Conservation (phyloP, 2,113 vertebrate genomes). For the Casuarius casuarius region DNA sequence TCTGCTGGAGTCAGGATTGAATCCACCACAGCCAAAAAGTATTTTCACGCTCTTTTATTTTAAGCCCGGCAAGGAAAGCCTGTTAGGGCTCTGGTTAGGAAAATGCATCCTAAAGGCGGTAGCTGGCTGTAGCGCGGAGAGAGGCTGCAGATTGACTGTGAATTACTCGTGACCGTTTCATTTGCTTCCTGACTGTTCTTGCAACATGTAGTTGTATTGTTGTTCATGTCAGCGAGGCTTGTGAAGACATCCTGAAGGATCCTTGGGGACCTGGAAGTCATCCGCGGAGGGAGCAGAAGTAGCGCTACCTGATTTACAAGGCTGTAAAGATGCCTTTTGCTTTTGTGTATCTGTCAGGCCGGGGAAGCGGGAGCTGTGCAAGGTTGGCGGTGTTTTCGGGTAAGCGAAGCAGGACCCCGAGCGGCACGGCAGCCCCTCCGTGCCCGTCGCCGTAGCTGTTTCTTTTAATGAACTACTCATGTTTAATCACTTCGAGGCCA, state of each 20-base stretch:
- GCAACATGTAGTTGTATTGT: neutral
- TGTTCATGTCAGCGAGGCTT: neutral
- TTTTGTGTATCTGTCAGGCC: rapidly evolving
- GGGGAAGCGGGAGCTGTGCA: rapidly evolving
- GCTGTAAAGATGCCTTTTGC: neutral
- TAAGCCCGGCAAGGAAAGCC: neutral
- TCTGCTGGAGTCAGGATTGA: neutral
- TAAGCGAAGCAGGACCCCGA: neutral
- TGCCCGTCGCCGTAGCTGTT: neutral
- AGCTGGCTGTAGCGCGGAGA: neutral
- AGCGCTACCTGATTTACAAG: neutral
- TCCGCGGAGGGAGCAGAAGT: neutral
- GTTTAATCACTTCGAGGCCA: neutral
- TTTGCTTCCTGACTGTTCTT: neutral
- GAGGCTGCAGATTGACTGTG: neutral
- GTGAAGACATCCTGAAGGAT: neutral
- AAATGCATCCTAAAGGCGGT: neutral
- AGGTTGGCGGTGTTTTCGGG: neutral
- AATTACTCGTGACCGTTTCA: neutral
- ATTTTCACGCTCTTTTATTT: neutral
- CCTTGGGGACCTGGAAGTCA: neutral
- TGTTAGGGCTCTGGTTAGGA: neutral
- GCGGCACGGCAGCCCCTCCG: neutral
- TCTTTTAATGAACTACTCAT: rapidly evolving
- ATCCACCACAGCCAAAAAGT: neutral